Base-by-base conservation (phyloP, 2,888 invertebrate species). In the Eupithecia abbreviata region DNA sequence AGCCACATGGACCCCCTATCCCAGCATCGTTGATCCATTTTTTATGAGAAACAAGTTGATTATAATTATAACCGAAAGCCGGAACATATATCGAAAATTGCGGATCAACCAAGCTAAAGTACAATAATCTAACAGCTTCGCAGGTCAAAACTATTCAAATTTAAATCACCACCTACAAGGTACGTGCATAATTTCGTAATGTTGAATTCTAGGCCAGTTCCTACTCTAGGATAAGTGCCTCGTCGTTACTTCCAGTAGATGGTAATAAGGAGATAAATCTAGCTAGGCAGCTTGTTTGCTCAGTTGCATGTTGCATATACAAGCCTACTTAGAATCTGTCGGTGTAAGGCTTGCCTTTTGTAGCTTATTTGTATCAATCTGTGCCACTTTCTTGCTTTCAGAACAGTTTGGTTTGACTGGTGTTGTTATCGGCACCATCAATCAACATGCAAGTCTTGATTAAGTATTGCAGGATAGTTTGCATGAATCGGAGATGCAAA, bases 141-240 rank as follows among this genome's bases (percentile, higher is more conserved):
- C 51, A 75, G 42, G n/a, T 51, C 15, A 65, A 62, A 71, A n/a
- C 62, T 69, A 69, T 49, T 72, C 47, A 72, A 71, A 73, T 71
- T 67, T 30, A 58, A 74, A 70, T 73, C 66, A 55, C 47, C 70
- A 77, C 71, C 72, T 71, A 71, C 71, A 73, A 73, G 65, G 30
- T 68, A 67, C 55, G 47, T 18, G 30, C 70, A 68, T 47, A 69
- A 74, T 81, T 79, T 79, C 79, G 69, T 84, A 82, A 85, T 84
- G 83, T 86, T 82, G 81, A 82, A 85, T 89, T 88, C 86, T 87
- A 82, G 90, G 90, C 84, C 90, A 88, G 83, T 88, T 90, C 89
- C 89, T 89, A 83, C 86, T 89, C 79, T 72, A 81, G 80, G 80
- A 79, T 83, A 86, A 87, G 87, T 87, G 85, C 81, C 82, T 77